Conservation (phyloP, 2,888 invertebrate genomes). For the Melinopterus prodromus region DNA sequence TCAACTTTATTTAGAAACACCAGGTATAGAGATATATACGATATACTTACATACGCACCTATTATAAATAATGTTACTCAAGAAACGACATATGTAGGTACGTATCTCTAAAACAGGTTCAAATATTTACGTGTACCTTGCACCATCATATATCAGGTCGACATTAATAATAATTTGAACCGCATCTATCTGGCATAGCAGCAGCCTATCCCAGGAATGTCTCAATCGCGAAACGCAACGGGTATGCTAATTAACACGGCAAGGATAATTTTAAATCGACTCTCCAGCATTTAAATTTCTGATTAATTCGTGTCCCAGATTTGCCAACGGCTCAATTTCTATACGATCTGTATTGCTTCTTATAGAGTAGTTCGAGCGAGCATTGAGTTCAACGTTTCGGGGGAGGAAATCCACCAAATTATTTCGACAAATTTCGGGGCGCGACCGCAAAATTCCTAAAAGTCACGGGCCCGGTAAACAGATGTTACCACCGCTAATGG, state of each 20-base stretch:
- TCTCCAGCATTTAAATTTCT: not conserved
- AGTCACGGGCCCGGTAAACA: not conserved
- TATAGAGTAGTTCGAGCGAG: not conserved
- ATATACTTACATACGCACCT: too few relatives aligned
- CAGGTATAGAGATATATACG: too few relatives aligned
- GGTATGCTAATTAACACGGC: not conserved
- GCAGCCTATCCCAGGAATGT: not conserved
- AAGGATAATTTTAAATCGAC: not conserved
- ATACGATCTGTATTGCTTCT: too few relatives aligned
- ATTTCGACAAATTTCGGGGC: not conserved
- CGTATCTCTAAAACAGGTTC: too few relatives aligned
- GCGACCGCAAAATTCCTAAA: slow-evolving; percentile 4
- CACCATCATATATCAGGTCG: not conserved
- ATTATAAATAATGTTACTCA: too few relatives aligned
- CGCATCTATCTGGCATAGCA: too few relatives aligned
- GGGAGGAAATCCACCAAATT: not conserved
- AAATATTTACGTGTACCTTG: not conserved
- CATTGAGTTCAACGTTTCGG: not conserved
- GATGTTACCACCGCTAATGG: not conserved
- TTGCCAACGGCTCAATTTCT: not conserved
- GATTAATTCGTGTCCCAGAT: not conserved
- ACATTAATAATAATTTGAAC: too few relatives aligned
- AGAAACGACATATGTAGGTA: too few relatives aligned
- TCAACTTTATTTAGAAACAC: too few relatives aligned
- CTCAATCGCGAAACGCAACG: not conserved